These are phyloP conservation scores for Synergus umbraculus DNA, from an alignment of 2,888 invertebrate species.

Conservation along the genomic window DNA sequence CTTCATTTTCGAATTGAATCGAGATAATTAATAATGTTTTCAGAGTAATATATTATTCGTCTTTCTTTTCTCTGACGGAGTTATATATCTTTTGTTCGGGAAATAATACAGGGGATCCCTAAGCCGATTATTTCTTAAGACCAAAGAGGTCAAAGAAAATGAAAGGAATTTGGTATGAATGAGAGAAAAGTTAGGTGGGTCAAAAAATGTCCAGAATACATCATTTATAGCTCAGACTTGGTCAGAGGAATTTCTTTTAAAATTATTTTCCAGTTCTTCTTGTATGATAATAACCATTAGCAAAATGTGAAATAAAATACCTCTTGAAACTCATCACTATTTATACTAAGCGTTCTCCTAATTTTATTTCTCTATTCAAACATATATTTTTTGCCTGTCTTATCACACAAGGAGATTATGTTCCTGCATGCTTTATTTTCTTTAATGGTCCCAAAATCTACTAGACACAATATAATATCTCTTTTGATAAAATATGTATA, in stretches of 20 bases:
- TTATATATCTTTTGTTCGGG: not conserved
- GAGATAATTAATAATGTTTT: not conserved
- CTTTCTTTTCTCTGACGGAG: not conserved
- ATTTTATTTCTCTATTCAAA: not conserved
- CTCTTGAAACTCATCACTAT: not conserved
- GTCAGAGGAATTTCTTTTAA: not conserved
- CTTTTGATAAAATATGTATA: not conserved
- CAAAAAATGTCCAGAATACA: not conserved
- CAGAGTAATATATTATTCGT: not conserved
- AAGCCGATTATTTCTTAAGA: not conserved
- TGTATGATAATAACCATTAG: not conserved
- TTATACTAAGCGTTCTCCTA: not conserved
- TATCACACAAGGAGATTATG: not conserved
- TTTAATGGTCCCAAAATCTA: conserved; percentile 39
- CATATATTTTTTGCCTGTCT: not conserved
- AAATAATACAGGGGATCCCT: not conserved
- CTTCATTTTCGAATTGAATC: not conserved
- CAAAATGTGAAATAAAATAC: not conserved
- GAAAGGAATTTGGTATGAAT: not conserved
- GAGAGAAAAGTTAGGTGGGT: not conserved
- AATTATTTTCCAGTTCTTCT: conserved; percentile 1
- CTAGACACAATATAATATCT: not conserved
- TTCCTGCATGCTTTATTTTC: not conserved
- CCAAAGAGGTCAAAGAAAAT: not conserved
- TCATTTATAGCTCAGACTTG: not conserved